Percentiles rank a stretch among this genome's conserved stretches.
These are phyloP conservation scores for Zaprionus capensis DNA, from an alignment of 1,140 invertebrate genomes.

Conservation along the genomic window DNA sequence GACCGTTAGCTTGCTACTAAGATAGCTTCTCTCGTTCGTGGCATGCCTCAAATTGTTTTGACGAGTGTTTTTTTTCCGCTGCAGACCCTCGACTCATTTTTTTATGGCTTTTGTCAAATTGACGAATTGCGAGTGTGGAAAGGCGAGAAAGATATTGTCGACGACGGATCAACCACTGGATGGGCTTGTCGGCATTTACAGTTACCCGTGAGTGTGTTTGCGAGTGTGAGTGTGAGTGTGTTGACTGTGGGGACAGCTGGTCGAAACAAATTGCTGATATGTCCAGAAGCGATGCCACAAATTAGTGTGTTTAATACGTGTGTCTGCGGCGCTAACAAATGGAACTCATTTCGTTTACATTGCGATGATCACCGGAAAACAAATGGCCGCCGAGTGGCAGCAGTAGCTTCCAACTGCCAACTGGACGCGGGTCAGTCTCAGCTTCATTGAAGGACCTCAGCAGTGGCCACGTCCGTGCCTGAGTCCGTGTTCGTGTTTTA, in stretches of 20 bases:
- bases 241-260: conserved; percentile 66
- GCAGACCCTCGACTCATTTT: not conserved
- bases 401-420: conserved; percentile 24
- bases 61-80: conserved; percentile 9
- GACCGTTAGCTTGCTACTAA: not conserved
- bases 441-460: not conserved
- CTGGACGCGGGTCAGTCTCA: not conserved
- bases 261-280: conserved; percentile 78
- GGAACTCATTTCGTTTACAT: conserved; percentile 79
- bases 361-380: conserved; percentile 75
- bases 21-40: conserved; percentile 1
- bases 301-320: conserved; percentile 81
- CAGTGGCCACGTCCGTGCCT: not conserved
- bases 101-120: conserved; percentile 72
- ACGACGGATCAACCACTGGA: conserved; percentile 51
- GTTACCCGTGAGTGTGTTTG: conserved; percentile 11
- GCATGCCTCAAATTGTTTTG: conserved; percentile 54
- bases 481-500: not conserved
- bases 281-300: conserved; percentile 82
- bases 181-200: conserved; percentile 32
- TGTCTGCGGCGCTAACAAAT: conserved; percentile 71
- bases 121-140: conserved; percentile 47
- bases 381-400: conserved; percentile 58
- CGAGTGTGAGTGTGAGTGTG: conserved; percentile 13
- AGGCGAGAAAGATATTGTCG: conserved; percentile 43